A percentile compares a stretch with the other conserved stretches of the same genome.
phyloP scores from a whole-genome alignment of 2,113 vertebrate genomes.

The Mesocricetus auratus region DNA sequence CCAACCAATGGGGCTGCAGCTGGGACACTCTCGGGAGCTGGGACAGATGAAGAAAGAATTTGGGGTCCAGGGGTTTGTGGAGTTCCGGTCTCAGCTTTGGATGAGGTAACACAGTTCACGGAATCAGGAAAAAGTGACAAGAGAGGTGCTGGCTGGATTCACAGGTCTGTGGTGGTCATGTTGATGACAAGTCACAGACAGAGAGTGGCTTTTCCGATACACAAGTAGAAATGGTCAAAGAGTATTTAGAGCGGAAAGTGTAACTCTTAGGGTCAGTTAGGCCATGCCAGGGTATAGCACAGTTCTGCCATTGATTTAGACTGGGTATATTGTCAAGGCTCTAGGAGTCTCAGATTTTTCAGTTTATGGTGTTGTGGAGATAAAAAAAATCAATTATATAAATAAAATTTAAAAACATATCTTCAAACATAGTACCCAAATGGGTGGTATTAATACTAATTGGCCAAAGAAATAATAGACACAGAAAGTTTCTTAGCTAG shows the following conservation, averaged over 20 bases:
- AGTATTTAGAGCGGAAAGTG: constrained; percentile 36
- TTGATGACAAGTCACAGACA: not conserved
- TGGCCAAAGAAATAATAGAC: constrained; percentile 46
- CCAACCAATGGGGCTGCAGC: not conserved
- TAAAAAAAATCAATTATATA: not conserved
- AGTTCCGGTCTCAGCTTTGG: not conserved
- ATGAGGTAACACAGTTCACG: not conserved
- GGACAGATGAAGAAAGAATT: not conserved
- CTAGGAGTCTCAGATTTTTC: not conserved
- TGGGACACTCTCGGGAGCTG: not conserved
- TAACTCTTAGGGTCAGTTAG: not conserved
- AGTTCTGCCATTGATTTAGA: not conserved
- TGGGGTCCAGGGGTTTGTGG: not conserved
- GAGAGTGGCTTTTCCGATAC: constrained; percentile 24
- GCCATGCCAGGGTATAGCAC: not conserved
- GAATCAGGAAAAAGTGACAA: not conserved
- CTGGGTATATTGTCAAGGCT: constrained; percentile 35
- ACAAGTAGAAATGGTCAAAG: not conserved
- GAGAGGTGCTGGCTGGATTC: not conserved
- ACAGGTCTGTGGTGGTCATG: not conserved
- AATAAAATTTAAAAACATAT: not conserved
- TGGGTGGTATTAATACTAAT: constrained; percentile 2
- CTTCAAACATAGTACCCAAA: constrained; percentile 4
- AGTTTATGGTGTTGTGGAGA: constrained; percentile 3
- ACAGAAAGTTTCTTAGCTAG: constrained; percentile 49